These are phyloP conservation scores for Tolypeutes matacus DNA, from an alignment of 2,797 vertebrate species.

Conservation along the genomic window DNA sequence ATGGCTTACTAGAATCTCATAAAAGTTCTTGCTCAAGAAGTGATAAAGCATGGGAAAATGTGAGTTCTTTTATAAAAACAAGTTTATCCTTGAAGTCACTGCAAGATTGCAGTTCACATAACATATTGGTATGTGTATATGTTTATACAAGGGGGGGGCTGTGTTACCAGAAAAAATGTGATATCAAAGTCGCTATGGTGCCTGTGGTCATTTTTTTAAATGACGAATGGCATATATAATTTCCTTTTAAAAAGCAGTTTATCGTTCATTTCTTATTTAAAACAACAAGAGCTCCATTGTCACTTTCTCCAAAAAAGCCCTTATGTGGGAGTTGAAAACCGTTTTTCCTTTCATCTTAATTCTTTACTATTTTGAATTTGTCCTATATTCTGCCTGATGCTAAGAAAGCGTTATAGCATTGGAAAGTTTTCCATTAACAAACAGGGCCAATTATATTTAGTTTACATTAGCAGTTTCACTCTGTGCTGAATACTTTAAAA, in stretches of 20 bases:
- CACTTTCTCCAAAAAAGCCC: constrained; percentile 66
- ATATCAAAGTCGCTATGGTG: constrained; percentile 81
- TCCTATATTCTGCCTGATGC: not conserved
- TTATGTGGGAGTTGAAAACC: constrained; percentile 28
- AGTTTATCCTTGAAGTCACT: constrained; percentile 86
- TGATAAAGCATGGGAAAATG: constrained; percentile 87
- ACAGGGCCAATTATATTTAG: not conserved
- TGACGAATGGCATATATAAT: constrained; percentile 81
- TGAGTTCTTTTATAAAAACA: constrained; percentile 84
- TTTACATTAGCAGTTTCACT: constrained; percentile 4
- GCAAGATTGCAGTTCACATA: constrained; percentile 82
- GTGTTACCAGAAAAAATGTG: constrained; percentile 79
- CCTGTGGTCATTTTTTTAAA: constrained; percentile 74
- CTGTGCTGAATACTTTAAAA: constrained; percentile 37
- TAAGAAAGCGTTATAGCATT: not conserved
- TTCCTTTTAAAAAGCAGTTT: constrained; percentile 67
- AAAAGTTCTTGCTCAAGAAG: constrained; percentile 86
- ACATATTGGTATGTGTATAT: constrained; percentile 83
- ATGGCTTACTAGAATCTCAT: constrained; percentile 83
- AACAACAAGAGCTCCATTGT: constrained; percentile 73
- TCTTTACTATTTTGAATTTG: constrained; percentile 60
- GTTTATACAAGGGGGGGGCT: constrained; percentile 84
- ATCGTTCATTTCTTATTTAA: constrained; percentile 74
- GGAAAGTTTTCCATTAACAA: constrained; percentile 1
- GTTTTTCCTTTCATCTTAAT: constrained; percentile 48